These are phyloP conservation scores for Antrozous pallidus DNA, from an alignment of 2,797 vertebrate species.

Conservation along the genomic window DNA sequence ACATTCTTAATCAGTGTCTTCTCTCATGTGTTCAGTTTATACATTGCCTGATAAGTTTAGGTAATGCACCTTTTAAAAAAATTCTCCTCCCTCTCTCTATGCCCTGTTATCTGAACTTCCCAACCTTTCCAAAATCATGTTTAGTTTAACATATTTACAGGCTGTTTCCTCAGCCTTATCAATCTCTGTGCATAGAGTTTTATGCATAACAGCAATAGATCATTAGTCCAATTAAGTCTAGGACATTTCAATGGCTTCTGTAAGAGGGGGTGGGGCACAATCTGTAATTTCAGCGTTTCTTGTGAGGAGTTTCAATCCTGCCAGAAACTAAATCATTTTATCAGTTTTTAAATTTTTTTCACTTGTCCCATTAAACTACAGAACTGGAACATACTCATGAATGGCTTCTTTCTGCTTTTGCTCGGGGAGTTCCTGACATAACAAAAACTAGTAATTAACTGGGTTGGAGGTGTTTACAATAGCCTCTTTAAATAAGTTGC, in stretches of 20 bases:
- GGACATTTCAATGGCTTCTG: slow-evolving; percentile 73
- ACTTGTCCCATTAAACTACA: slow-evolving; percentile 85
- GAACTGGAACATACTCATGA: slow-evolving; percentile 86
- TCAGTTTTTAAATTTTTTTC: slow-evolving; percentile 77
- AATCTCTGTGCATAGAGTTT: slow-evolving; percentile 17
- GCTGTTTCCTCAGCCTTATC: slow-evolving; percentile 39
- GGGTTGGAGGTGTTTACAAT: slow-evolving; percentile 83
- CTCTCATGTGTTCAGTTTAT: background rate
- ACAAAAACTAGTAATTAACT: slow-evolving; percentile 87
- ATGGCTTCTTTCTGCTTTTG: slow-evolving; percentile 86
- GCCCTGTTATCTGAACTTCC: background rate
- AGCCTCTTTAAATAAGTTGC: slow-evolving; percentile 83
- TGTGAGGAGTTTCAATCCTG: slow-evolving; percentile 77
- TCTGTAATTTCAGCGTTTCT: slow-evolving; percentile 83
- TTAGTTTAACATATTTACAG: slow-evolving; percentile 43
- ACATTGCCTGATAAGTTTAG: background rate
- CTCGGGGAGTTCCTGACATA: slow-evolving; percentile 86
- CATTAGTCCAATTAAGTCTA: slow-evolving; percentile 80
- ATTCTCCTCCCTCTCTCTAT: background rate
- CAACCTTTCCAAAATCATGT: background rate
- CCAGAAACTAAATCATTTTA: slow-evolving; percentile 83
- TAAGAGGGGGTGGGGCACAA: slow-evolving; percentile 74
- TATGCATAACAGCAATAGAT: slow-evolving; percentile 74
- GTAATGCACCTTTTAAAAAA: background rate
- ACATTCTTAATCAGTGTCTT: background rate